These are phyloP conservation scores for Myotis davidii DNA, from an alignment of 2,113 vertebrate genomes.

Conservation along the genomic window DNA sequence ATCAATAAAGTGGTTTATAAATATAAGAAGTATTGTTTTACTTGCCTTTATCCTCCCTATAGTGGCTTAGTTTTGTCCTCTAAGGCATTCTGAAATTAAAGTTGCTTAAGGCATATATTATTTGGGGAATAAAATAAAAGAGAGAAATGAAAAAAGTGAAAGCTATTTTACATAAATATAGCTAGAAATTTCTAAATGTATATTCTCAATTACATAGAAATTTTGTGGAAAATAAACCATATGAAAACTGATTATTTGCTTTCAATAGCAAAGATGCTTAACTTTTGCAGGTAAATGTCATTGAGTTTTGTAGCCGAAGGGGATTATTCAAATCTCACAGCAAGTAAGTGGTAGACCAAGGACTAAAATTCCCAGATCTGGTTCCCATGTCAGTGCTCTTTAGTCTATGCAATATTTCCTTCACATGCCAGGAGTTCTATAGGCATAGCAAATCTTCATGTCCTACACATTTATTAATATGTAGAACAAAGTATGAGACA, in stretches of 20 bases:
- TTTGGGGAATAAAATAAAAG: neutral
- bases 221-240: conserved; percentile 46
- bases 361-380: neutral
- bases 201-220: conserved; percentile 30
- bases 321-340: conserved; percentile 23
- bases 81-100: conserved; percentile 39
- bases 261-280: conserved; percentile 40
- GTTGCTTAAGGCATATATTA: neutral
- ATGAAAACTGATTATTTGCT: conserved; percentile 21
- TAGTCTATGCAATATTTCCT: neutral
- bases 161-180: conserved; percentile 4
- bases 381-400: neutral
- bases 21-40: neutral
- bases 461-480: neutral
- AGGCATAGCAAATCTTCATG: neutral
- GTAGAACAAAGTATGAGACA: neutral
- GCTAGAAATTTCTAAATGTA: neutral
- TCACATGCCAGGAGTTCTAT: neutral
- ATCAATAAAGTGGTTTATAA: conserved; percentile 17
- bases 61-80: neutral
- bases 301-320: conserved; percentile 52
- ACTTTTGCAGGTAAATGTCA: conserved; percentile 44
- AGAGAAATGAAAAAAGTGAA: neutral
- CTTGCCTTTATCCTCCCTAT: neutral
- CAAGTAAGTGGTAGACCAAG: conserved; percentile 31